A percentile compares a stretch with the other conserved stretches of the same genome.
phyloP scores from a whole-genome alignment of 2,888 invertebrate genomes.

The Torymus tubicola region DNA sequence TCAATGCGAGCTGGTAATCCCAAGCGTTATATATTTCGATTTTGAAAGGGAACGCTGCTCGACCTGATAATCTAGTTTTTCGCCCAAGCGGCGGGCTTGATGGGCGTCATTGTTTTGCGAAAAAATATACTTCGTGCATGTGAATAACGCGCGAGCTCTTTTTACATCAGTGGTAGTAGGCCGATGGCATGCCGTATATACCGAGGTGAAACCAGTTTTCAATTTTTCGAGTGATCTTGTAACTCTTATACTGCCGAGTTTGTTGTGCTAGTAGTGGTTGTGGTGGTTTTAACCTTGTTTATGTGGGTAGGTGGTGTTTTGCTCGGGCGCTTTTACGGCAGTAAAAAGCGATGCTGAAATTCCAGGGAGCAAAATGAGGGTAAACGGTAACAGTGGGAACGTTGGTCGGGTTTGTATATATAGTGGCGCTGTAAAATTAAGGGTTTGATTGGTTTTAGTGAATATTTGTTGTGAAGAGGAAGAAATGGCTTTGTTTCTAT shows the following conservation, averaged over 20 bases:
- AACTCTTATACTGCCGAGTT: neutral
- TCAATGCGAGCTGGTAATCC: neutral
- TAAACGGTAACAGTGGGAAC: too few species aligned
- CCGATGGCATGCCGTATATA: neutral
- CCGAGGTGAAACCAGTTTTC: slow-evolving; percentile 18
- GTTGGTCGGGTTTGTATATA: too few species aligned
- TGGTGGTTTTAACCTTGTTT: slow-evolving; percentile 25
- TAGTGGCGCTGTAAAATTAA: too few species aligned
- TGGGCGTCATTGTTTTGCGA: slow-evolving; percentile 18
- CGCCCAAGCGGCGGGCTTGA: neutral
- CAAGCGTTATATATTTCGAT: slow-evolving; percentile 43
- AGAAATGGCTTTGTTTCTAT: too few species aligned
- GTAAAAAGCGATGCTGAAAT: too few species aligned
- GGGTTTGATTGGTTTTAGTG: too few species aligned
- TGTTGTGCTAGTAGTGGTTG: neutral
- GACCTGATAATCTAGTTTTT: slow-evolving; percentile 38
- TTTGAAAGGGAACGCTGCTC: slow-evolving; percentile 35
- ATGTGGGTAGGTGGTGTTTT: neutral
- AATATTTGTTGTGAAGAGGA: too few species aligned
- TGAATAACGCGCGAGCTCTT: neutral
- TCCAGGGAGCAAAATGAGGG: too few species aligned
- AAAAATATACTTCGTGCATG: neutral
- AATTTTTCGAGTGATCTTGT: slow-evolving; percentile 31
- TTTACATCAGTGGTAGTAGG: too few species aligned
- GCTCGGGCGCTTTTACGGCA: too few species aligned